A percentile compares a stretch with the other conserved stretches of the same genome.
Conservation (phyloP, 2,797 vertebrate species). For the Zenarchopterus dispar region DNA sequence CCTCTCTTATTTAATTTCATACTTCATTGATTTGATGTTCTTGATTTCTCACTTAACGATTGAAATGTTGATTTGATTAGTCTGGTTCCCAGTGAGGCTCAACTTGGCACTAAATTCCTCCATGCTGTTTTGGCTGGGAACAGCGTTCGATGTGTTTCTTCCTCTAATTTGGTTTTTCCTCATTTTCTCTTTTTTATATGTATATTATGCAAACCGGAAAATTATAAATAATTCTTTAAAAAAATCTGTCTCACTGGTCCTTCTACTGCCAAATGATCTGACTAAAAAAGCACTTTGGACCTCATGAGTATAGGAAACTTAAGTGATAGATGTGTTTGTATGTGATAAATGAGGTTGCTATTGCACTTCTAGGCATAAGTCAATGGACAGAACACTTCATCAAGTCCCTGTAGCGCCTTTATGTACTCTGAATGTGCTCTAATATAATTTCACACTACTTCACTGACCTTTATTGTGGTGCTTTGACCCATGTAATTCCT, state of each 20-base stretch:
- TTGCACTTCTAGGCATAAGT: conserved; percentile 40
- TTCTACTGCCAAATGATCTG: conserved; percentile 22
- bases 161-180: conserved; percentile 2
- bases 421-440: conserved; percentile 48
- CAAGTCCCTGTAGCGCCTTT: conserved; percentile 36
- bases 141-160: conserved; percentile 13
- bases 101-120: conserved; percentile 22
- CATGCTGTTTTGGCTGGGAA: conserved; percentile 28
- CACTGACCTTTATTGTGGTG: conserved; percentile 53
- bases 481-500: conserved; percentile 59
- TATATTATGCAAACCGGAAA: conserved; percentile 19
- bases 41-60: conserved; percentile 50
- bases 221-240: no score
- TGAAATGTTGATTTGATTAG: conserved; percentile 53
- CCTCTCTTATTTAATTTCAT: conserved; percentile 43
- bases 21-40: conserved; percentile 41
- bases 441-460: conserved; percentile 65
- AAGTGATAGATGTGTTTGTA: conserved; percentile 11
- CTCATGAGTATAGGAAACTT: conserved; percentile 9
- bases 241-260: conserved; percentile 2
- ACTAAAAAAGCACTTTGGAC: conserved; percentile 5
- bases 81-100: conserved; percentile 33
- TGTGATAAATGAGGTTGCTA: conserved; percentile 31
- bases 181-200: not conserved
- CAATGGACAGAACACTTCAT: conserved; percentile 34